Percentiles rank a stretch among this genome's conserved stretches.
These are phyloP conservation scores for Lutjanus argentimaculatus DNA, from an alignment of 2,797 vertebrate species.

Conservation along the genomic window DNA sequence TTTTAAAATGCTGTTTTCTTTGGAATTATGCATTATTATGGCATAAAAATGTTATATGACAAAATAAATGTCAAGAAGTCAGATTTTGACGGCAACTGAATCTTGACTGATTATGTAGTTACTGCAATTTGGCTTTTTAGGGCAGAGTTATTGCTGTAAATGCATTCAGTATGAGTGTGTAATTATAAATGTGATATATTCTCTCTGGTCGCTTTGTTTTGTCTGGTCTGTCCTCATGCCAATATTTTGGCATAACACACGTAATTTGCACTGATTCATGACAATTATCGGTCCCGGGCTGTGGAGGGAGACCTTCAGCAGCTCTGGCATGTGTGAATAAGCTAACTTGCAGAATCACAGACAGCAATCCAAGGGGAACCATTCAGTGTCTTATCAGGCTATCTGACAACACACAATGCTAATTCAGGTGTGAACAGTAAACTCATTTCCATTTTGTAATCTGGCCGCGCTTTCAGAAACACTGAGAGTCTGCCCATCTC, in stretches of 20 bases:
- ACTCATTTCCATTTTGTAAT: conserved; percentile 64
- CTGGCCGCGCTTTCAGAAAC: conserved; percentile 46
- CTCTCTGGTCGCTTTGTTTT: conserved; percentile 22
- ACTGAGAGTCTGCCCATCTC: conserved; percentile 41
- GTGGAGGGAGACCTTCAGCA: conserved; percentile 50
- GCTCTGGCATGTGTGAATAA: conserved; percentile 63
- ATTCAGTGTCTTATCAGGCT: conserved; percentile 59
- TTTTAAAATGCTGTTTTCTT: too few species aligned
- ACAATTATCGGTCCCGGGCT: conserved; percentile 50
- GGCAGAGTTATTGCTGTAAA: not conserved
- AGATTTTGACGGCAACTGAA: too few species aligned
- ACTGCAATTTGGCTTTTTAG: too few species aligned
- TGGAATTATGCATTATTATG: too few species aligned
- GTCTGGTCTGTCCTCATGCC: conserved; percentile 3
- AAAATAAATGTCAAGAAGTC: too few species aligned
- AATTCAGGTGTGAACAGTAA: conserved; percentile 65
- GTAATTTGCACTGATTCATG: conserved; percentile 54
- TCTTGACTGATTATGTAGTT: too few species aligned
- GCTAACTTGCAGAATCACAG: conserved; percentile 28
- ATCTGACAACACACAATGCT: conserved; percentile 53
- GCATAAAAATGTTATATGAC: too few species aligned
- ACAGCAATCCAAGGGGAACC: conserved; percentile 43
- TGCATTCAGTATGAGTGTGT: not conserved
- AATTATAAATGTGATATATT: conserved; percentile 15
- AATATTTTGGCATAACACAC: conserved; percentile 32